Evolutionary conservation across 2,113 vertebrate species (phyloP), one percentile per base, ranked within the genome.

Genomic region (Junco hyemalis): DNA sequence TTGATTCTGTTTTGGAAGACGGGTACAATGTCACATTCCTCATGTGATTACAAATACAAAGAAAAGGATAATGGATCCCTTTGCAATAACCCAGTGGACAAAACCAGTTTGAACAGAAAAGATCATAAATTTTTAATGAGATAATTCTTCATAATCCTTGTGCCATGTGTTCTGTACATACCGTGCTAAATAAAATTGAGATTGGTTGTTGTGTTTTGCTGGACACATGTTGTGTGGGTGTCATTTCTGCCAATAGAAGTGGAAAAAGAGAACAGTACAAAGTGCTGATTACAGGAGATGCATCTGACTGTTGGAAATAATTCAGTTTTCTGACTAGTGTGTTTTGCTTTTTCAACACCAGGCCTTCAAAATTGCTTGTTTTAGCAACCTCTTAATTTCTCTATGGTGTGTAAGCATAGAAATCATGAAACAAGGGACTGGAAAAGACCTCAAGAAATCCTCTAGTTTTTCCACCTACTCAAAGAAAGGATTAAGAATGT

Each of bases 201-300:
- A 59, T 64, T 76, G 68, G 92, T 72, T 91, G 57, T 65, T 79
- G 31, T 84, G 81, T 70, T 89, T 92, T 84, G 63, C 80, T 91
- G 66, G 89, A 90, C 93, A 97, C 93, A 93, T 94, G 93, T 93
- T 94, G 79, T 93, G 95, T 95, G 92, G 95, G 95, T 65, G 91
- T 95, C 66, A 83, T 82, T 96, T 81, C 94, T 97, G 78, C 94
- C 96, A 90, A 81, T 61, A 74, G 82, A 77, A 96, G 61, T 90
- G 76, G 72, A 69, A 92, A 91, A 93, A 86, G 88, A 48, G 66
- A 96, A 96, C 72, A 54, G 81, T 87, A 79, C 92, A 61, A 68
- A 89, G 90, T 76, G 89, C 90, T 2, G 6, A 70, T 94, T 86
- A 44, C 63, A 83, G 88, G 78, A 96, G 80, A 88, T 88, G 60